Evolutionary conservation across 2,797 vertebrate genomes (phyloP).

Genomic region (Aphelocoma californica): DNA sequence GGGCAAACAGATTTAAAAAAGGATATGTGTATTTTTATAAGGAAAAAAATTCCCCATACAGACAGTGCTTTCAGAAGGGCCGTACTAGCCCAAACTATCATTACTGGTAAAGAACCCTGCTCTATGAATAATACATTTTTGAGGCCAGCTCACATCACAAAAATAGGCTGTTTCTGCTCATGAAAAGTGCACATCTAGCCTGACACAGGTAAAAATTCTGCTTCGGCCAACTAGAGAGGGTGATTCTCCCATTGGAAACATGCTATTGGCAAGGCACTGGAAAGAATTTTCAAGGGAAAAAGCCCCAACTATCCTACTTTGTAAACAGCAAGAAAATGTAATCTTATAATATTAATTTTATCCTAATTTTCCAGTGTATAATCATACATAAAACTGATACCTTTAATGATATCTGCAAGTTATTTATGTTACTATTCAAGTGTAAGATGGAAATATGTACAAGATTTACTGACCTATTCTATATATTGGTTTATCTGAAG

Average conservation of each 20-base stretch:
- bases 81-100: conserved; percentile 54
- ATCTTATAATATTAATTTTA: conserved; percentile 6
- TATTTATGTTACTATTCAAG: not conserved
- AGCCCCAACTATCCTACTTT: not conserved
- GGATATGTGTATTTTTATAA: conserved; percentile 38
- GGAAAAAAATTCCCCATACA: not conserved
- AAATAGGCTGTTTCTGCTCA: conserved; percentile 55
- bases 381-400: not conserved
- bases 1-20: conserved; percentile 39
- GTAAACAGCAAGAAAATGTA: not conserved
- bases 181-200: conserved; percentile 49
- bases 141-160: conserved; percentile 37
- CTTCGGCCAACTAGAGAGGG: not conserved
- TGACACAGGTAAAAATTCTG: conserved; percentile 7
- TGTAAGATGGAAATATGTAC: not conserved
- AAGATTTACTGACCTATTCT: not conserved
- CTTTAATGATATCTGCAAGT: not conserved
- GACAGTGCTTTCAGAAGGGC: conserved; percentile 23
- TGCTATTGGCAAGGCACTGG: not conserved
- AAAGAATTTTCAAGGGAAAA: conserved; percentile 38
- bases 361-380: conserved; percentile 21
- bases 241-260: not conserved
- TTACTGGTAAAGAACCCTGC: conserved; percentile 26
- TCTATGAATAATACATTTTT: conserved; percentile 66
- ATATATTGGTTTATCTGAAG: not conserved